These are phyloP conservation scores for Leucopsar rothschildi DNA, from an alignment of 2,113 vertebrate genomes.

Conservation along the genomic window DNA sequence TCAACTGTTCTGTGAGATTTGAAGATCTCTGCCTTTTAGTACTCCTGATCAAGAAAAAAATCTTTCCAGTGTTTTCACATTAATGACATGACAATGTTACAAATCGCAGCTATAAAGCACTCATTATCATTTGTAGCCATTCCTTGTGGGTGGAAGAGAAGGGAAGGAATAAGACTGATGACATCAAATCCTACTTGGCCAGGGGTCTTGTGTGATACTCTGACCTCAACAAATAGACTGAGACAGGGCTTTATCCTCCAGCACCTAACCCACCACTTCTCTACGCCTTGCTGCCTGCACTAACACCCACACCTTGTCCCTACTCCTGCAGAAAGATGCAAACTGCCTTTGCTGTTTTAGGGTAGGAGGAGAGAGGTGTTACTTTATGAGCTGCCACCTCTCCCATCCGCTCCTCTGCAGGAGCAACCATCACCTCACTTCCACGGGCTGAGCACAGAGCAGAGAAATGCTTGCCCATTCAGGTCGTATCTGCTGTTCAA, in stretches of 20 bases:
- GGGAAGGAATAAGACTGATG: not conserved
- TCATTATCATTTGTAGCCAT: not conserved
- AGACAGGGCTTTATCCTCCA: not conserved
- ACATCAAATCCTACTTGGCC: not conserved
- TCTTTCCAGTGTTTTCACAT: not conserved
- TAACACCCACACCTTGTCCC: not conserved
- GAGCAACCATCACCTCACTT: constrained; percentile 16
- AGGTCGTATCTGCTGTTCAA: not conserved
- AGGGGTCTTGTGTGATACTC: not conserved
- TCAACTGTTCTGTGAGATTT: not conserved
- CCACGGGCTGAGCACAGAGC: not conserved
- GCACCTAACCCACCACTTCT: not conserved
- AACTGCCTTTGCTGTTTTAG: not conserved
- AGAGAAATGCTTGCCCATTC: constrained; percentile 4
- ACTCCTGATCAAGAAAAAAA: not conserved
- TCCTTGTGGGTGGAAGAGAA: not conserved
- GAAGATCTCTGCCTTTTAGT: constrained; percentile 8
- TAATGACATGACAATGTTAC: not conserved
- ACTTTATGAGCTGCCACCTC: not conserved
- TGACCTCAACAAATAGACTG: not conserved
- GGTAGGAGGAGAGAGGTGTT: constrained; percentile 15
- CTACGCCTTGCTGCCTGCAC: not conserved
- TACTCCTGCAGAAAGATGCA: not conserved
- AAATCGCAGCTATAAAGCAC: not conserved
- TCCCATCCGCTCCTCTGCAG: not conserved